Percentiles rank a stretch among this genome's conserved stretches.
These are phyloP conservation scores for Eristalinus sepulchralis DNA, from an alignment of 2,888 invertebrate species.

Conservation along the genomic window DNA sequence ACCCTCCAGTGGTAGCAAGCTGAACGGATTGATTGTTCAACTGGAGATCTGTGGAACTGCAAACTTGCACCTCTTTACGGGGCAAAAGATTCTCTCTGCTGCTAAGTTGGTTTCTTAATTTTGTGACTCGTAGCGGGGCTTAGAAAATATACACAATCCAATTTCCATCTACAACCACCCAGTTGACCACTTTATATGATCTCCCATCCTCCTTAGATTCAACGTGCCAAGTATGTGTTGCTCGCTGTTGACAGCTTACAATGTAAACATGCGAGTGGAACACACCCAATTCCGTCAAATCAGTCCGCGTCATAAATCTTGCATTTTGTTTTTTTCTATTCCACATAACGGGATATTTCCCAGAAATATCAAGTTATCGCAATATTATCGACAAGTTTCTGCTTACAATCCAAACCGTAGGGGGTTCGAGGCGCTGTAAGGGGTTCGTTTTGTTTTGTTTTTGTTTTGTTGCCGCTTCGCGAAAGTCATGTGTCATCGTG, in stretches of 20 bases:
- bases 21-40: too few relatives aligned
- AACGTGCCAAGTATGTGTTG: too few relatives aligned
- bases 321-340: background rate
- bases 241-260: background rate
- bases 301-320: background rate
- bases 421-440: background rate
- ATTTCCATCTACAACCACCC: too few relatives aligned
- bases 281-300: background rate
- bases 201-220: too few relatives aligned
- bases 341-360: background rate
- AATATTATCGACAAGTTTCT: background rate
- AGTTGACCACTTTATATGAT: too few relatives aligned
- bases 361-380: background rate
- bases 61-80: too few relatives aligned
- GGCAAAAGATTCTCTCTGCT: too few relatives aligned
- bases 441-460: background rate
- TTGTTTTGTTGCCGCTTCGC: background rate
- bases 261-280: background rate
- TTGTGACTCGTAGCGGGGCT: too few relatives aligned
- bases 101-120: too few relatives aligned
- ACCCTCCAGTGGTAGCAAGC: too few relatives aligned
- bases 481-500: background rate
- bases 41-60: too few relatives aligned
- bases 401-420: background rate
- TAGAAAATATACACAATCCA: too few relatives aligned